Evolutionary conservation across 2,797 vertebrate species (phyloP), one percentile per base, ranked within the genome.

Genomic region (Coluber constrictor): DNA sequence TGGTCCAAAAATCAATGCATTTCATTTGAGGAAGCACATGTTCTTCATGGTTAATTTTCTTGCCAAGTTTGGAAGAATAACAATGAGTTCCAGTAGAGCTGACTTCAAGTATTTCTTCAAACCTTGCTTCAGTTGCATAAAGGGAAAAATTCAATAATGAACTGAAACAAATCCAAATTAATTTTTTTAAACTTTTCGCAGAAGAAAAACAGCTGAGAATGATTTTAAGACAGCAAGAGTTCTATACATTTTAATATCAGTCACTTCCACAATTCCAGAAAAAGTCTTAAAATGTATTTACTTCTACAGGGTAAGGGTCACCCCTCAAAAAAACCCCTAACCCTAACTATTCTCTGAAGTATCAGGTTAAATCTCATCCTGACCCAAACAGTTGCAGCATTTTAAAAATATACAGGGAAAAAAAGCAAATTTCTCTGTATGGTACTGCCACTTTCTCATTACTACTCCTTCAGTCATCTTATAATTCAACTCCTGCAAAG

Each of bases 1-100:
- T 91, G 37, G 56, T 92, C 56, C 90, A 93, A 93, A 18, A 29
- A 54, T 51, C 2, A 87, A 27, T 3, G 23, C 37, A 51, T 61
- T 93, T 93, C 86, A 74, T 91, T 91, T 61, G 87, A 91, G 47
- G n/a, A 87, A 93, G 74, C 47, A 29, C 60, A 56, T 90, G 47
- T 70, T 87, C 70, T 74, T 61, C 83, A 61, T 61, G 13, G n/a
- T 87, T 91, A 86, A 87, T 79, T 90, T 90, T 92, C 92, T 88
- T 83, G 93, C 89, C 93, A 94, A 92, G 89, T 89, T 93, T 86
- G 61, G 60, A 86, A 92, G 54, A 89, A 43, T 43, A 94, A 56
- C 60, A 60, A 47, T 91, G 32, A 90, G 54, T 92, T 94, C 86
- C 91, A 91, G 89, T 88, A 90, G 51, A 66, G 66, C 37, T 91